phyloP scores from a whole-genome alignment of 2,113 vertebrate species.

The Platanista minor region DNA sequence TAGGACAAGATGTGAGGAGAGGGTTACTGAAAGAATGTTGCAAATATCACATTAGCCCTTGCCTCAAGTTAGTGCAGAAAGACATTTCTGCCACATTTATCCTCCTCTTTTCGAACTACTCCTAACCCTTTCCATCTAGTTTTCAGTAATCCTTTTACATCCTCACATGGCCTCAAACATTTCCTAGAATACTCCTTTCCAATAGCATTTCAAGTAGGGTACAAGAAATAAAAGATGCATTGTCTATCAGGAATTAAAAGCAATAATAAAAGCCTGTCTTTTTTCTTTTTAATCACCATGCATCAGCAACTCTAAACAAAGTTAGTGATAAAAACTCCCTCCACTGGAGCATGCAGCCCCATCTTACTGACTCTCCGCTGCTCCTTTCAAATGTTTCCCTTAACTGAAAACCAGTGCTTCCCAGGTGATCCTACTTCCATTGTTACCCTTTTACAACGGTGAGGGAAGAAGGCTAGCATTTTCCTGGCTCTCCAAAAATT shows the following conservation, averaged over 20 bases:
- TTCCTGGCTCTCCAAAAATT: background rate
- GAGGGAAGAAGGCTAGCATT: background rate
- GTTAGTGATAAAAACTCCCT: background rate
- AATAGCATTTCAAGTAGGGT: background rate
- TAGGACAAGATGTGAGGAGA: background rate
- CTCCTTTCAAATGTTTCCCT: background rate
- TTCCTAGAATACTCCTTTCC: background rate
- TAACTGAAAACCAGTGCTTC: background rate
- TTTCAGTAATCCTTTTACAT: background rate
- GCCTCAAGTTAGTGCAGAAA: background rate
- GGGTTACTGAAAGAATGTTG: background rate
- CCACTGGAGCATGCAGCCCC: background rate
- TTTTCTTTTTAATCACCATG: background rate
- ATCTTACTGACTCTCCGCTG: background rate
- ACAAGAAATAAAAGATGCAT: background rate
- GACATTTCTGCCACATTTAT: background rate
- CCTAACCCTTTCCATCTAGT: background rate
- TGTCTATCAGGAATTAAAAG: background rate
- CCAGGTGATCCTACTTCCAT: background rate
- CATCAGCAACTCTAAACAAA: background rate
- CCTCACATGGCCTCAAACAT: background rate
- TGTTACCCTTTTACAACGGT: background rate
- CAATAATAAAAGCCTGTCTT: background rate
- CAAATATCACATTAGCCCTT: background rate
- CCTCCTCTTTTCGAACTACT: background rate